These are phyloP conservation scores for Drosophila imparisetae DNA, from an alignment of 2,888 invertebrate genomes.

Conservation along the genomic window DNA sequence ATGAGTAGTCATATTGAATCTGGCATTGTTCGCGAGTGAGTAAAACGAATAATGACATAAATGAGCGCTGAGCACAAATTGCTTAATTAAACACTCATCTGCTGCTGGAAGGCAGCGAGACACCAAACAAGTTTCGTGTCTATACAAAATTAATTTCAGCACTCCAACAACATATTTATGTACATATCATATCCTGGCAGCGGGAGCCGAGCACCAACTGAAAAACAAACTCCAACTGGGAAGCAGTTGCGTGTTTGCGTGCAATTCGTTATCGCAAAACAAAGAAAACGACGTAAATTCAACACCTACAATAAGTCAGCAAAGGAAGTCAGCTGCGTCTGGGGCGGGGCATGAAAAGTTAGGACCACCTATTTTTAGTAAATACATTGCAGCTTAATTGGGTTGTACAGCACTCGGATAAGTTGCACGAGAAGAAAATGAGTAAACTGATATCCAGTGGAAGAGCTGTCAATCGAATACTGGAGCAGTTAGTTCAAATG, in stretches of 20 bases:
- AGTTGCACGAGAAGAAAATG: not conserved
- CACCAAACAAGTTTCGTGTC: constrained; percentile 57
- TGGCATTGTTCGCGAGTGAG: constrained; percentile 21
- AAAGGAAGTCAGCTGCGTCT: not conserved
- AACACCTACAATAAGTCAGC: constrained; percentile 70
- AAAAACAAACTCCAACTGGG: constrained; percentile 8
- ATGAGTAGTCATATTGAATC: constrained; percentile 47
- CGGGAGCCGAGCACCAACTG: not conserved
- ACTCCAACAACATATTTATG: constrained; percentile 37
- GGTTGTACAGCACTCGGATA: constrained; percentile 19
- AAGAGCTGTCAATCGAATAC: not conserved
- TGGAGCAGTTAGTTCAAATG: not conserved
- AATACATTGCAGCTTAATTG: constrained; percentile 49
- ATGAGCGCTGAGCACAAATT: constrained; percentile 50
- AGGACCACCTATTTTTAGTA: constrained; percentile 13
- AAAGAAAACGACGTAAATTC: constrained; percentile 69
- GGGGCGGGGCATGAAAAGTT: constrained; percentile 9
- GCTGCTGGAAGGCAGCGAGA: not conserved
- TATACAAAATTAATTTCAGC: constrained; percentile 69
- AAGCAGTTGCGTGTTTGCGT: constrained; percentile 63
- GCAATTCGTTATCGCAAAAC: constrained; percentile 68
- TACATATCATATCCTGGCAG: constrained; percentile 28
- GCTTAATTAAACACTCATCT: constrained; percentile 69
- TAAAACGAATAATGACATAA: constrained; percentile 35
- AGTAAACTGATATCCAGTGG: not conserved